Conservation (phyloP, 2,113 vertebrate genomes). For the Psettodes erumei region DNA sequence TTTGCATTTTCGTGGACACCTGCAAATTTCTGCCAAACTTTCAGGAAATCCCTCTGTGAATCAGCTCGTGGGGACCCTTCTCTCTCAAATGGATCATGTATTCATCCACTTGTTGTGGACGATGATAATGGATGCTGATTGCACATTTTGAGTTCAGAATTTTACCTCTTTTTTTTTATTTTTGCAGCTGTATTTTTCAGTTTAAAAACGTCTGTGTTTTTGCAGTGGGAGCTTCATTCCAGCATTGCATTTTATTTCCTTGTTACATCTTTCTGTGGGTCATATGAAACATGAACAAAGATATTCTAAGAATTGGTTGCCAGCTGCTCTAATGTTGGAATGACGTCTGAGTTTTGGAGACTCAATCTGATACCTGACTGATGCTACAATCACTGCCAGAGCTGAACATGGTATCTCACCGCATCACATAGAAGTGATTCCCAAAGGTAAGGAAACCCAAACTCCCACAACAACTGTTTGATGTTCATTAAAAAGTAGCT, state of each 20-base stretch:
- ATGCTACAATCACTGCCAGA: conserved; percentile 18
- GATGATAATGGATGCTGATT: background rate
- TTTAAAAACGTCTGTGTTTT: background rate
- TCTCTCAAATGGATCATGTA: background rate
- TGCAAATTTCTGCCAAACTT: background rate
- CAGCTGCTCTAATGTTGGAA: background rate
- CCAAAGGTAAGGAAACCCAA: conserved; percentile 51
- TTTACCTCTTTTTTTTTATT: background rate
- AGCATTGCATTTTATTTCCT: background rate
- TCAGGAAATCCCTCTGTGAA: background rate
- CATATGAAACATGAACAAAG: background rate
- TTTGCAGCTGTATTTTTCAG: background rate
- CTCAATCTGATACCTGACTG: conserved; percentile 17
- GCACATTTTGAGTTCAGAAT: background rate
- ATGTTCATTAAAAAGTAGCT: too few species aligned
- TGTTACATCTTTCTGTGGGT: background rate
- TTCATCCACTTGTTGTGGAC: background rate
- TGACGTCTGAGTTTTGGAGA: background rate
- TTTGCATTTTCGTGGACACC: background rate
- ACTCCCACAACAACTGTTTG: too few species aligned
- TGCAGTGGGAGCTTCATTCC: background rate
- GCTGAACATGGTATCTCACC: conserved; percentile 29
- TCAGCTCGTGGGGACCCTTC: rapidly evolving
- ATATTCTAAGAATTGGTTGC: background rate
- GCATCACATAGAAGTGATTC: conserved; percentile 27